These are phyloP conservation scores for Caenorhabditis becei DNA, from an alignment of 2,888 invertebrate genomes.

Conservation along the genomic window DNA sequence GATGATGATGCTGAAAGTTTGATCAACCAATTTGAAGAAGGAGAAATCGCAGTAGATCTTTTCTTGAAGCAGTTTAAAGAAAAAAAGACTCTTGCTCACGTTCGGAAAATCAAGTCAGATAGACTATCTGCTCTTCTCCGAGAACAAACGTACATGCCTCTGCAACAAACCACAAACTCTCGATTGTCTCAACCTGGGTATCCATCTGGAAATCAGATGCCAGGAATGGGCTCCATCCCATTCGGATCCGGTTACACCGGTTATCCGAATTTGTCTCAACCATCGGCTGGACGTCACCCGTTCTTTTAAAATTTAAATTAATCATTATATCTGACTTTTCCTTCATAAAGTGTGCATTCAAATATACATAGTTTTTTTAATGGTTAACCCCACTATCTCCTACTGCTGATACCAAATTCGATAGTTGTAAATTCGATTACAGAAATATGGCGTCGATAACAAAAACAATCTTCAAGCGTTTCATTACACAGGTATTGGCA, in stretches of 20 bases:
- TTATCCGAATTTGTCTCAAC: slow-evolving; percentile 50
- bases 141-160: slow-evolving; percentile 71
- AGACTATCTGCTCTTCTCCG: slow-evolving; percentile 87
- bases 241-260: slow-evolving; percentile 53
- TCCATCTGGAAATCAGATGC: slow-evolving; percentile 40
- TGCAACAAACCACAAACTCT: slow-evolving; percentile 15
- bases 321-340: background rate
- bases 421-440: too few relatives aligned
- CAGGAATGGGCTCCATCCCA: slow-evolving; percentile 35
- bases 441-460: background rate
- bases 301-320: slow-evolving; percentile 40
- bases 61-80: slow-evolving; percentile 91
- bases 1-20: slow-evolving; percentile 92
- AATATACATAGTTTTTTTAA: background rate
- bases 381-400: too few relatives aligned
- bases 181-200: slow-evolving; percentile 36
- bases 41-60: slow-evolving; percentile 86
- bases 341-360: background rate
- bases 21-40: slow-evolving; percentile 40
- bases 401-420: too few relatives aligned
- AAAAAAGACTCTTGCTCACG: slow-evolving; percentile 88
- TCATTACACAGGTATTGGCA: background rate
- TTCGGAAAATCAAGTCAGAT: slow-evolving; percentile 92
- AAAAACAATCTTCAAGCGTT: background rate
- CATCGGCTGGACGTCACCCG: slow-evolving; percentile 49